These are phyloP conservation scores for Metopia argyrocephala DNA, from an alignment of 2,888 invertebrate species.

Conservation along the genomic window DNA sequence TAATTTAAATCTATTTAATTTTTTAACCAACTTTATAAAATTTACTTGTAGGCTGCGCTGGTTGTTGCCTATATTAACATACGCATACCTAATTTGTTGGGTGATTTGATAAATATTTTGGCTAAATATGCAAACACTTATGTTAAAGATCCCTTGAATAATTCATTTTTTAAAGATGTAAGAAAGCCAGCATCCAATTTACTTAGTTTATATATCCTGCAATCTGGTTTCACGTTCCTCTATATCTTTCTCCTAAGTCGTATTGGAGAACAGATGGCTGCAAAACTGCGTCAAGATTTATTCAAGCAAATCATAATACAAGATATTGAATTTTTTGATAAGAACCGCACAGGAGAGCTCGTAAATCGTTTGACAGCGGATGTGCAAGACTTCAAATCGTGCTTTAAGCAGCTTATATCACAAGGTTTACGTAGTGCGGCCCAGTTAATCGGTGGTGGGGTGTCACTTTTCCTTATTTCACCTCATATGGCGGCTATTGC, in stretches of 20 bases:
- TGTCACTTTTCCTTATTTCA: constrained; percentile 88
- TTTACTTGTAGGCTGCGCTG: constrained; percentile 86
- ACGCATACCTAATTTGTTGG: constrained; percentile 91
- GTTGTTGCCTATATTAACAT: constrained; percentile 93
- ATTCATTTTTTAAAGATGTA: constrained; percentile 76
- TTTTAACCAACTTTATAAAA: constrained; percentile 18
- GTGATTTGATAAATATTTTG: constrained; percentile 89
- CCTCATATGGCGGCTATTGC: constrained; percentile 93
- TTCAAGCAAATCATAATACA: constrained; percentile 91
- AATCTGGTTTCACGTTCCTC: constrained; percentile 89
- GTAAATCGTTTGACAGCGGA: constrained; percentile 94
- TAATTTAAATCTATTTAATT: background rate
- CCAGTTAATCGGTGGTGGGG: constrained; percentile 83
- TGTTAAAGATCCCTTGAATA: constrained; percentile 76
- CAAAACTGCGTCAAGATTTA: constrained; percentile 87
- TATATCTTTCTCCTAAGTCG: constrained; percentile 93
- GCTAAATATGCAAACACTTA: constrained; percentile 81
- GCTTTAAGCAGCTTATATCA: constrained; percentile 95
- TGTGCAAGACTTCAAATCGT: constrained; percentile 97
- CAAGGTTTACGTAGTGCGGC: constrained; percentile 93
- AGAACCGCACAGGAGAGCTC: constrained; percentile 93
- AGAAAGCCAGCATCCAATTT: constrained; percentile 75
- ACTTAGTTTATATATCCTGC: constrained; percentile 76
- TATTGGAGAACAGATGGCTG: constrained; percentile 93
- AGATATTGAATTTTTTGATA: constrained; percentile 93